A percentile compares a stretch with the other conserved stretches of the same genome.
Evolutionary conservation across 2,797 vertebrate genomes (phyloP).

Genomic region (Sylvilagus floridanus): DNA sequence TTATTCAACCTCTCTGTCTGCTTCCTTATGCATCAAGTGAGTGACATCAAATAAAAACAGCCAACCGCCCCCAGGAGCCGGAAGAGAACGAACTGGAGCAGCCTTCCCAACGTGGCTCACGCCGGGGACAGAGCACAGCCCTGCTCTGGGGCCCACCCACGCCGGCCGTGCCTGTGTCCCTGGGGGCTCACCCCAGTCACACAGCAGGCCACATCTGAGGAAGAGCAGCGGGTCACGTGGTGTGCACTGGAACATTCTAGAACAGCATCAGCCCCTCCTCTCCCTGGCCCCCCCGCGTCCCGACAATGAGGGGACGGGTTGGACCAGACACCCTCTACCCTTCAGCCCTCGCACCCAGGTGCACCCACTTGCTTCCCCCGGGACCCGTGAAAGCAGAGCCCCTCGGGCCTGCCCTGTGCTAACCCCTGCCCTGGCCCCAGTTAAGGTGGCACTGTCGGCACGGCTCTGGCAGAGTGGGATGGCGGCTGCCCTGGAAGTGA

Average conservation of each 20-base stretch:
- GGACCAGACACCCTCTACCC: not conserved
- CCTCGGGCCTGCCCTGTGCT: not conserved
- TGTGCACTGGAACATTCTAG: accelerated
- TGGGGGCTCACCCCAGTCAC: accelerated
- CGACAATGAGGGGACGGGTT: not conserved
- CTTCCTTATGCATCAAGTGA: not conserved
- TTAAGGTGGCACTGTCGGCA: accelerated
- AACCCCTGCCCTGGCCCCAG: not conserved
- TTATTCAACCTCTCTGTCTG: not conserved
- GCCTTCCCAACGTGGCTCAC: not conserved
- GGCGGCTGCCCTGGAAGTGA: not conserved
- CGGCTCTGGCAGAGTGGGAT: not conserved
- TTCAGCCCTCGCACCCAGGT: not conserved
- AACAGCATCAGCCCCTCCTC: accelerated
- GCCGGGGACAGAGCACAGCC: too few relatives aligned
- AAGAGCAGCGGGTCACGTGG: not conserved
- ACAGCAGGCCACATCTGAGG: accelerated
- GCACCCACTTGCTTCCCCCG: not conserved
- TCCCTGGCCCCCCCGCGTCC: not conserved
- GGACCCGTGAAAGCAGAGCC: not conserved
- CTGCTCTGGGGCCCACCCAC: too few relatives aligned
- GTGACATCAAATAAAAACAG: not conserved
- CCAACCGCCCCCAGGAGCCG: not conserved
- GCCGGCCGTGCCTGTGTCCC: not conserved
- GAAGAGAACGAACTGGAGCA: not conserved